Base-by-base conservation (phyloP, 2,888 invertebrate genomes). In the Aleiodes testaceus region DNA sequence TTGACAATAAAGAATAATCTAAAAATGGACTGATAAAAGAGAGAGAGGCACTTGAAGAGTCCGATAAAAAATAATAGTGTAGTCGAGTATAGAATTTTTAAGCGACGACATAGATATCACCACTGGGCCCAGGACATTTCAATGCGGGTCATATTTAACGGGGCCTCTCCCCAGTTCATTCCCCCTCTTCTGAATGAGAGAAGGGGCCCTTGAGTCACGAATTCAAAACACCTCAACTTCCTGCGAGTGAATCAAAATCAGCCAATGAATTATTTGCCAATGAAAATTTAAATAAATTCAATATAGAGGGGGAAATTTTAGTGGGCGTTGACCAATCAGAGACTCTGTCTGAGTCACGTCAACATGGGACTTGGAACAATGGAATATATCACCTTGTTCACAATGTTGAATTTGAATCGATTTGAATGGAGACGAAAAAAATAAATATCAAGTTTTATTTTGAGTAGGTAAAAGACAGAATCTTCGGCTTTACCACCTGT, bases 111-210 rank as follows among this genome's bases (percentile, higher is more conserved):
- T 30, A 63, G 42, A 22, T 63, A 42, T 69, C 20, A 20, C 36
- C 59, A 52, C 18, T 64, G 63, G 52, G 52, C 12, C 68, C 44
- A 7, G 16, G 22, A n/a, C 16, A 7, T 47, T 20, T 26, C 26
- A 20, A 69, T 69, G 44, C 69, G 52, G 69, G 63, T 69, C 52
- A 69, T 52, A 63, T 63, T 69, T 69, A 69, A 69, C 69, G 63
- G 69, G 63, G 44, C 36, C 63, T 69, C 47, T 45, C 44, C 45
- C 45, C 45, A 63, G 44, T 45, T 20, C 44, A 45, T 63, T n/a
- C 22, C 14, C 44, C 7, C 20, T 36, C 14, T 26, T 65, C 14
- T 6, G 36, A 36, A 3, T 36, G 11, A 11, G 36, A 36, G 36
- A 36, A 20, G 53, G 53, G 49, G 42, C 69, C 55, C 49, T 47